Percentiles rank a stretch among this genome's conserved stretches.
Evolutionary conservation across 2,113 vertebrate species (phyloP).

Genomic region (Stictonetta naevosa): DNA sequence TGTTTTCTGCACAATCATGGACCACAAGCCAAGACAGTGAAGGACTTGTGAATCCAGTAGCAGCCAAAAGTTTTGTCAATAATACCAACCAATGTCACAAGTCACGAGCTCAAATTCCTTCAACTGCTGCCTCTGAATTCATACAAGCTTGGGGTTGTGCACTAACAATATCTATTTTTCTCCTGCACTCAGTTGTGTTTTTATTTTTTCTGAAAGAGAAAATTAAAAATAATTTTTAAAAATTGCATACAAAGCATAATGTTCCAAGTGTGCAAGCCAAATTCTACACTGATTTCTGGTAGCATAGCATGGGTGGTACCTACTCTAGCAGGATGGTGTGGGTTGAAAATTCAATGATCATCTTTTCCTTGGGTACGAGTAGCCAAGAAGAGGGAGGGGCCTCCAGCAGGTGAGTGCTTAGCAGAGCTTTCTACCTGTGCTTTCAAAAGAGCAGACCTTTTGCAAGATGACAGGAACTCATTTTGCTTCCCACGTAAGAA

Average conservation of each 20-base stretch:
- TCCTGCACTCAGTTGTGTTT: not conserved
- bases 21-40: not conserved
- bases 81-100: not conserved
- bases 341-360: not conserved
- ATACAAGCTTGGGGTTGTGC: not conserved
- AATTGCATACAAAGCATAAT: too few species aligned
- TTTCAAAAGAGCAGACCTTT: not conserved
- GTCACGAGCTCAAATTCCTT: not conserved
- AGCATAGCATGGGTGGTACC: not conserved
- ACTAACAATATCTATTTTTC: not conserved
- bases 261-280: rapidly evolving
- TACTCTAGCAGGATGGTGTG: not conserved
- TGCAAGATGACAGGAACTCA: not conserved
- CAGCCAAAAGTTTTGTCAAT: not conserved
- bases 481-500: not conserved
- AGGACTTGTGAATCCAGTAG: not conserved
- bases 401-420: not conserved
- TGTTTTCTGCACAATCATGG: not conserved
- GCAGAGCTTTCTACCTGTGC: not conserved
- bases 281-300: not conserved
- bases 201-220: not conserved
- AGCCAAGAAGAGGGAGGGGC: not conserved
- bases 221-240: not conserved
- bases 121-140: not conserved
- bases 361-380: not conserved